Conservation (phyloP, 2,797 vertebrate species). For the Lagodon rhomboides region DNA sequence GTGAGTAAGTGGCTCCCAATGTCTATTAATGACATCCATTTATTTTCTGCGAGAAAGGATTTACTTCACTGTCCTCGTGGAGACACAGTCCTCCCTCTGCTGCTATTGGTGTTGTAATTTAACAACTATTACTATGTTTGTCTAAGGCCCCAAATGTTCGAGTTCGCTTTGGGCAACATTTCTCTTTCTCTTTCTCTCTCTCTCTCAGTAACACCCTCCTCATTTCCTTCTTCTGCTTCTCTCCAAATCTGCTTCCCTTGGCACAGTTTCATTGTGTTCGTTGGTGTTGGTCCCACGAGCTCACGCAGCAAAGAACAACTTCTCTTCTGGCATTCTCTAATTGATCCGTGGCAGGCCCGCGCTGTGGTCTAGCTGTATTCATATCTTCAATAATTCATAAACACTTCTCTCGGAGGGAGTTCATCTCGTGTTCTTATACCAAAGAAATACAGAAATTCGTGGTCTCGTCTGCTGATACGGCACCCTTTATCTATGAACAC, state of each 20-base stretch:
- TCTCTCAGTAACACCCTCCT: constrained; percentile 29
- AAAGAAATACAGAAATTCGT: constrained; percentile 36
- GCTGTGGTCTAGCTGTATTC: constrained; percentile 59
- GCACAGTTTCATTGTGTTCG: constrained; percentile 65
- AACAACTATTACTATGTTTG: constrained; percentile 79
- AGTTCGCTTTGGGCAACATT: constrained; percentile 64
- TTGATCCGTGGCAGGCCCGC: constrained; percentile 70
- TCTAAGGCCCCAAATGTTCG: constrained; percentile 73
- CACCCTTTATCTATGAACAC: constrained; percentile 31
- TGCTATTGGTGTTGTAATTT: constrained; percentile 69
- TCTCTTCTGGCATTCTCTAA: constrained; percentile 80
- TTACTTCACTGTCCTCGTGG: constrained; percentile 68
- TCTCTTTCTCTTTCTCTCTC: constrained; percentile 21
- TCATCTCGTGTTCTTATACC: constrained; percentile 49
- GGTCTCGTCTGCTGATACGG: constrained; percentile 34
- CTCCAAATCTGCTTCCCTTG: constrained; percentile 63
- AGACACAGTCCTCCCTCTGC: constrained; percentile 65
- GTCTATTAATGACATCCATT: constrained; percentile 79
- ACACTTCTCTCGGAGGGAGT: constrained; percentile 43
- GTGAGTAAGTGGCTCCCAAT: constrained; percentile 66
- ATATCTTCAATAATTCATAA: constrained; percentile 78
- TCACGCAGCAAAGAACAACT: constrained; percentile 62
- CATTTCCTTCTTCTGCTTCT: constrained; percentile 47
- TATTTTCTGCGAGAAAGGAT: constrained; percentile 70
- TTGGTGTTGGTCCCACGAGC: constrained; percentile 71